These are phyloP conservation scores for Brachystomella parvula DNA, from an alignment of 1,140 invertebrate species.

Conservation along the genomic window DNA sequence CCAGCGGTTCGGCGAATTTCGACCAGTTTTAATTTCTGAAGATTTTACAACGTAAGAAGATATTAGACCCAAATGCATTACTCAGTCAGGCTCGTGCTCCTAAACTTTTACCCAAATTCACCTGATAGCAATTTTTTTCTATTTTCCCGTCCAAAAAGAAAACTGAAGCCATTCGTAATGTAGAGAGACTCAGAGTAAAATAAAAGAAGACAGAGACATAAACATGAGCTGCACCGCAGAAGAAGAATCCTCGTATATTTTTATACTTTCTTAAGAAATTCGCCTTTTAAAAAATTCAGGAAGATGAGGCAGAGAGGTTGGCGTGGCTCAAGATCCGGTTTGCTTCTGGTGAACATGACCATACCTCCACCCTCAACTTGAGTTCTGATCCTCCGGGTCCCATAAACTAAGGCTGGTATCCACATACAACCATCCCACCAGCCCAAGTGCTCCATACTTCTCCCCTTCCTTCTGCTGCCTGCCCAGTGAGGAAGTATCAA, in stretches of 20 bases:
- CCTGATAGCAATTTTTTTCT: background rate
- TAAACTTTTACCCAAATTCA: no score
- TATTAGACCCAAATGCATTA: no score
- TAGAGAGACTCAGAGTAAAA: background rate
- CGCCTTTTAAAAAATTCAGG: slow-evolving; percentile 33
- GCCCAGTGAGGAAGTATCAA: slow-evolving; percentile 12
- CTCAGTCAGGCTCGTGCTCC: no score
- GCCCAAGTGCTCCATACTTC: background rate
- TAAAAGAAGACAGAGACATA: background rate
- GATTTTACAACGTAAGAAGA: no score
- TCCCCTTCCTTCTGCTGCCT: background rate
- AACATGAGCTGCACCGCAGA: background rate
- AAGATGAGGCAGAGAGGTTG: slow-evolving; percentile 1
- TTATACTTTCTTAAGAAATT: slow-evolving; percentile 34
- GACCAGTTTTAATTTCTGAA: no score
- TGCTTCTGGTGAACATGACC: background rate
- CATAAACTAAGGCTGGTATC: slow-evolving; percentile 31
- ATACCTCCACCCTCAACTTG: background rate
- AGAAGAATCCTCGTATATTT: slow-evolving; percentile 22
- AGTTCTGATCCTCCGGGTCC: slow-evolving; percentile 24
- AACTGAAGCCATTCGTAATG: background rate
- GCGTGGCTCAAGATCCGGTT: background rate
- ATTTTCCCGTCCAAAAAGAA: background rate
- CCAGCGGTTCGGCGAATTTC: no score
- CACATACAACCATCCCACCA: slow-evolving; percentile 3